Base-by-base conservation (phyloP, 2,113 vertebrate genomes). In the Monopterus albus region DNA sequence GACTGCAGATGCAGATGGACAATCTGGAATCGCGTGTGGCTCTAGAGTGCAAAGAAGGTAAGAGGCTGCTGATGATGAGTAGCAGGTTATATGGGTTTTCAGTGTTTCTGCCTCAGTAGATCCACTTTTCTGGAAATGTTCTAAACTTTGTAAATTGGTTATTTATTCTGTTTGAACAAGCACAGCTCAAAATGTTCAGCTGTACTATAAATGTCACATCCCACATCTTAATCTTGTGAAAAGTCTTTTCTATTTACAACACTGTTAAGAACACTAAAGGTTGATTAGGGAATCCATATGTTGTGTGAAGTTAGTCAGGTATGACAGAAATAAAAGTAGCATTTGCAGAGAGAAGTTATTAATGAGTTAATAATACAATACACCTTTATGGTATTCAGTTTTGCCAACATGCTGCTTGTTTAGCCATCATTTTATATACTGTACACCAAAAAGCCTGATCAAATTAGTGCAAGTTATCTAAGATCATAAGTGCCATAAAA, bases 1-100 rank as follows among this genome's bases (percentile, higher is more conserved):
- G 98, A 12, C 91, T 99, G 60, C 98, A 99, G 92, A 99, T 99
- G 98, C 98, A 99, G 85, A 99, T 99, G 98, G 98, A 99, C 92
- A 99, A 98, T 91, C 91, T 99, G 74, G 98, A 99, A 90, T 99
- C 97, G n/a, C 94, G 98, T 0, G 98, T 99, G 78, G 98, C 98
- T 0, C 90, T 99, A 66, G 98, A 99, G 83, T 99, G 98, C 91
- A 99, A 99, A 85, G 98, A 99, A 93, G 98, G 98, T 99, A 90
- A 58, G 65, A 26, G 6, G 42, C 17, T 17, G 9, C 28, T 26
- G 23, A 49, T 20, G 31, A 21, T 21, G 12, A 14, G 33, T 1
- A 21, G 12, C 2, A 20, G 6, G 26, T 13, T 42, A 26, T 5
- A 25, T 67, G 20, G 7, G 39, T 38, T 25, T 21, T 46, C 5